Percentiles rank a stretch among this genome's conserved stretches.
Evolutionary conservation across 2,888 invertebrate genomes (phyloP).

Genomic region (Tetramorium bicarinatum): DNA sequence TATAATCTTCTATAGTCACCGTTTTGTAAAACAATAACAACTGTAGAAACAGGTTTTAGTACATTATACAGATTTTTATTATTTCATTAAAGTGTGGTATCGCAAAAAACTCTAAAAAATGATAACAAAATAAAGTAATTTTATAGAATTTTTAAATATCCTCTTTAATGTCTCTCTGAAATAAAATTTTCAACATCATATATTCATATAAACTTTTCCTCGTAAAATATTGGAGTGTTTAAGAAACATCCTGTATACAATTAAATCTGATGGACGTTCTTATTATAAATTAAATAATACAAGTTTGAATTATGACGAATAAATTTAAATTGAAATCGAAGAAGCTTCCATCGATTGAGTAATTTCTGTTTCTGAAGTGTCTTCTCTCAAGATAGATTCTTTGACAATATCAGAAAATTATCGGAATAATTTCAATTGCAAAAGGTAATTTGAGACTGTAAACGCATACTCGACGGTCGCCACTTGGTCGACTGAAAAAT

Average conservation of each 20-base stretch:
- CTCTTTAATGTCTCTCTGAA: neutral
- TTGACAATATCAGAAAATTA: slow-evolving; percentile 4
- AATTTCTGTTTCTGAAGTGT: neutral
- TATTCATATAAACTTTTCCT: neutral
- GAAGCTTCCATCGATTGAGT: neutral
- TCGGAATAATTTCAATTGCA: slow-evolving; percentile 18
- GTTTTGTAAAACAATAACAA: too few species aligned
- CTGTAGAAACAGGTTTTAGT: neutral
- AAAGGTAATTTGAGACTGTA: neutral
- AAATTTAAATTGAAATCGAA: slow-evolving; percentile 1
- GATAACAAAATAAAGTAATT: neutral
- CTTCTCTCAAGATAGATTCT: neutral
- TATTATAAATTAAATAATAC: slow-evolving; percentile 16
- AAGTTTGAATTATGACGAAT: neutral
- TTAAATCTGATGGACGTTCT: neutral
- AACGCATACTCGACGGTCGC: neutral
- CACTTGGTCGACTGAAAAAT: slow-evolving; percentile 56
- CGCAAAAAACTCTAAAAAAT: neutral
- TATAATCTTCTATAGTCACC: too few species aligned
- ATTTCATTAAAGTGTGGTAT: neutral
- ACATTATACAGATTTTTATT: neutral
- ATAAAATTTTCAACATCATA: neutral
- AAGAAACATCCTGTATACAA: neutral
- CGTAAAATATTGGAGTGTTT: neutral
- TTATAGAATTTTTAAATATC: neutral